Evolutionary conservation across 2,888 invertebrate species (phyloP), one percentile per base, ranked within the genome.

Genomic region (Apantesis nais): DNA sequence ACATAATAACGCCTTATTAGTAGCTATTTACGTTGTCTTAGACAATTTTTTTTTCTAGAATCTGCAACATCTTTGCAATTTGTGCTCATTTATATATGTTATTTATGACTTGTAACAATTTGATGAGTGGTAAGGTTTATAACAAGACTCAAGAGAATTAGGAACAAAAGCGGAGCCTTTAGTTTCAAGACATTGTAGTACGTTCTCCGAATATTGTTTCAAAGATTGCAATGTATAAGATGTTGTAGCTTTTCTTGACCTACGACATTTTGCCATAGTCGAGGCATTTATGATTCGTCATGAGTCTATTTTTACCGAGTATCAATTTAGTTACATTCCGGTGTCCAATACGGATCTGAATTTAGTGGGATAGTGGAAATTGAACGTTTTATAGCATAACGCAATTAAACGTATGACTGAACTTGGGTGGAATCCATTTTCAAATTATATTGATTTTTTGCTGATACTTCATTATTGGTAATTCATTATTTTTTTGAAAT

Each of bases 1-100:
- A 79, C 77, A 79, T 34, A 74, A 81, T 80, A 76, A 80, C 77
- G 72, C 70, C 73, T 65, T 70, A 70, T 76, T 61, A 65, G 37
- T 48, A 69, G 63, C 61, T 66, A 67, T 75, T 74, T 68, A 78
- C 74, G 76, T 75, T 66, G 64, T 14, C 25, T 58, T 31, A 70
- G n/a, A n/a, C n/a, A n/a, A n/a, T n/a, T n/a, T n/a, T n/a, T n/a
- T n/a, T 69, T 74, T 65, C 68, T 66, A 67, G 52, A 71, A 70
- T 71, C 66, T 74, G 31, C 37, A 62, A 70, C 66, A 65, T 72
- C 58, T 62, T 72, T 61, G 67, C 64, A 31, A 67, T 29, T 16
- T 58, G n/a, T 78, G n/a, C 64, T 66, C 65, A 44, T 72, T 58
- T 64, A 52, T 55, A 60, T 66, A 48, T 48, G 67, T 66, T 75